phyloP scores from a whole-genome alignment of 2,888 invertebrate genomes.

The Autographa pulchrina region DNA sequence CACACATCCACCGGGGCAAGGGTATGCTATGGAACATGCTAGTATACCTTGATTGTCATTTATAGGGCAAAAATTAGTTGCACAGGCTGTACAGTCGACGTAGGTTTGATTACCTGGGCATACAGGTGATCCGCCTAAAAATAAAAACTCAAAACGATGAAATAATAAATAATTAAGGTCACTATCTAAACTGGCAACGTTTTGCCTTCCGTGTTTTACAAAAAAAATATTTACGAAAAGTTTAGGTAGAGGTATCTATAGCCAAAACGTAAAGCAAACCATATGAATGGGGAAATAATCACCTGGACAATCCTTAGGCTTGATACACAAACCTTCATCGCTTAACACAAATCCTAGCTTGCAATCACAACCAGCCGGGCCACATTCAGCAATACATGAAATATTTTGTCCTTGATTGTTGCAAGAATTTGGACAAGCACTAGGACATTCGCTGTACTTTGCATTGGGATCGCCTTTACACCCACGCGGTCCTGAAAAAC shows the following conservation, averaged over 20 bases:
- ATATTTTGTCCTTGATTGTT: background rate
- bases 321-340: constrained; percentile 55
- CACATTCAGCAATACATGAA: background rate
- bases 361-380: constrained; percentile 57
- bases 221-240: no score
- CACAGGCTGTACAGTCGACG: constrained; percentile 64
- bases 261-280: no score
- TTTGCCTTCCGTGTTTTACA: no score
- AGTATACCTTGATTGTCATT: constrained; percentile 58
- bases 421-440: constrained; percentile 17
- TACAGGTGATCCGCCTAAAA: constrained; percentile 23
- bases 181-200: no score
- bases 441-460: background rate
- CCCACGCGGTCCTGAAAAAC: constrained; percentile 16
- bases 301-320: constrained; percentile 60
- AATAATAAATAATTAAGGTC: no score
- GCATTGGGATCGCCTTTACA: constrained; percentile 13
- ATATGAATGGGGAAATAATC: constrained; percentile 54
- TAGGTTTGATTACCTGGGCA: constrained; percentile 64
- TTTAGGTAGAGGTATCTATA: no score
- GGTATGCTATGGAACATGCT: constrained; percentile 62
- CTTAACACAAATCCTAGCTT: constrained; percentile 55
- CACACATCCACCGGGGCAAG: constrained; percentile 70
- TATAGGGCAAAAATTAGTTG: constrained; percentile 65
- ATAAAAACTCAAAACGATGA: background rate